These are phyloP conservation scores for Drosophila lacteicornis DNA, from an alignment of 1,140 invertebrate genomes.

Conservation along the genomic window DNA sequence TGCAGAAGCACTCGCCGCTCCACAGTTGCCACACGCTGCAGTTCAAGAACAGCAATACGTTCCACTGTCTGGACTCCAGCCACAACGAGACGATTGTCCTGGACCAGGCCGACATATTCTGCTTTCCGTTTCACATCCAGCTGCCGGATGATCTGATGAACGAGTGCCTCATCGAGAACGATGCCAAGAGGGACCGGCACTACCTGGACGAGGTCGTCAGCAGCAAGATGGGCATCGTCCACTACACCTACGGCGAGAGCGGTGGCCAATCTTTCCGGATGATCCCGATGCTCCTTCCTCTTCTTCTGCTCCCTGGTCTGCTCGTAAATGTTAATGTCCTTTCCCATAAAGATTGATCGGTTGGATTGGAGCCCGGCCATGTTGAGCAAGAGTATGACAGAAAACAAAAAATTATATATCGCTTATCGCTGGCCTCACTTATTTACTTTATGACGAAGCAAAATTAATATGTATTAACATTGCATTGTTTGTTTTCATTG, in stretches of 20 bases:
- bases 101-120: constrained; percentile 36
- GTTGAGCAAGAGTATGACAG: neutral
- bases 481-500: constrained; percentile 36
- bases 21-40: constrained; percentile 29
- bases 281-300: neutral
- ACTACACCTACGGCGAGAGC: constrained; percentile 40
- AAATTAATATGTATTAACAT: constrained; percentile 32
- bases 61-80: constrained; percentile 12
- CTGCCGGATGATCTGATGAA: constrained; percentile 60
- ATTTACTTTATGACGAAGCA: constrained; percentile 28
- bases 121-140: constrained; percentile 71
- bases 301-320: neutral
- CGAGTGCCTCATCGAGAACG: constrained; percentile 35
- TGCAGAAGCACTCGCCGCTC: constrained; percentile 49
- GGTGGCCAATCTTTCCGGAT: neutral
- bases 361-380: constrained; percentile 5
- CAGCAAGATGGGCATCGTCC: constrained; percentile 39
- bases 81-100: constrained; percentile 23
- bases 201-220: constrained; percentile 14
- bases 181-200: accelerated
- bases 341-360: constrained; percentile 69
- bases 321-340: constrained; percentile 68
- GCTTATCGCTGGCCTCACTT: constrained; percentile 33
- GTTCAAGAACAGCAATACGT: constrained; percentile 23
- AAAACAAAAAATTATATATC: no score